These are phyloP conservation scores for Xanthorhoe designata DNA, from an alignment of 2,888 invertebrate genomes.

Conservation along the genomic window DNA sequence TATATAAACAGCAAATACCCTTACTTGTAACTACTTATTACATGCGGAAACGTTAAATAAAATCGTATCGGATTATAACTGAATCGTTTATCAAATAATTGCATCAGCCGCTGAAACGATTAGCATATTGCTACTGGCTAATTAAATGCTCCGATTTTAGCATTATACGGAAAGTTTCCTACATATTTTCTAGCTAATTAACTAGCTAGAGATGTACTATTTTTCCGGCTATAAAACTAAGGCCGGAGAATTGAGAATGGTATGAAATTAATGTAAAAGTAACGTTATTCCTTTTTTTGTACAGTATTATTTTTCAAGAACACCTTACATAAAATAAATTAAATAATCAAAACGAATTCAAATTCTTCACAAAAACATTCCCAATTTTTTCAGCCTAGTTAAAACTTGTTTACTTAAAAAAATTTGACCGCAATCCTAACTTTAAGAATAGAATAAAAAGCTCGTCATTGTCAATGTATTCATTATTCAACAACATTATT, in stretches of 20 bases:
- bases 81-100: constrained; percentile 22
- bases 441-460: too few relatives aligned
- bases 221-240: not conserved
- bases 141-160: constrained; percentile 41
- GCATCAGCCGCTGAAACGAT: constrained; percentile 19
- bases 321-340: too few relatives aligned
- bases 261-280: not conserved
- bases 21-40: not conserved
- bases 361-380: too few relatives aligned
- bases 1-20: too few relatives aligned
- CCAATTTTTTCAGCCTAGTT: too few relatives aligned
- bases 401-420: too few relatives aligned
- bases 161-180: constrained; percentile 37
- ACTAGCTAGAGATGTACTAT: constrained; percentile 15
- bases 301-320: too few relatives aligned
- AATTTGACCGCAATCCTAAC: too few relatives aligned
- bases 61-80: not conserved
- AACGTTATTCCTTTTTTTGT: too few relatives aligned
- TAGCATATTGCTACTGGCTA: constrained; percentile 23
- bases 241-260: constrained; percentile 16
- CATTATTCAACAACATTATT: too few relatives aligned
- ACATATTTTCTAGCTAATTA: constrained; percentile 46
- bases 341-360: too few relatives aligned
- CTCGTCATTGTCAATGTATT: too few relatives aligned
- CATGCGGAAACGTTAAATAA: not conserved